Conservation (phyloP, 2,888 invertebrate species). For the Perizoma flavofasciatum region DNA sequence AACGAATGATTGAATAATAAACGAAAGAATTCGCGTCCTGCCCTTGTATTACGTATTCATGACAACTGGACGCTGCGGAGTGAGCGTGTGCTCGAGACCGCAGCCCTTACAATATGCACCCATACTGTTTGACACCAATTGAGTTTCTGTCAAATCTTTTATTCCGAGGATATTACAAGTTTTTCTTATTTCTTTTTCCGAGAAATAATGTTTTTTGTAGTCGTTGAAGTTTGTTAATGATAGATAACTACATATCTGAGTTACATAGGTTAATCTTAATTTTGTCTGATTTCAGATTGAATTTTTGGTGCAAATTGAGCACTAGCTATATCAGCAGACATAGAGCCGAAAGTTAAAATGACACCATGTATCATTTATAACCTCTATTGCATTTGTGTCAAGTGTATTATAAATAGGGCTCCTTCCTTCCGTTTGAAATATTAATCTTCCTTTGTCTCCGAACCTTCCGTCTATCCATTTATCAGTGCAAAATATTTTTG, state of each 20-base stretch:
- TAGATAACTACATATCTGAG: too few relatives aligned
- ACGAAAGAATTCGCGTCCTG: slow-evolving; percentile 83
- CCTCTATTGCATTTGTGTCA: slow-evolving; percentile 27
- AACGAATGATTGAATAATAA: slow-evolving; percentile 85
- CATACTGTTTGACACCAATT: slow-evolving; percentile 24
- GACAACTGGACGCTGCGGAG: slow-evolving; percentile 67
- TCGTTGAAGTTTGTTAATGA: too few relatives aligned
- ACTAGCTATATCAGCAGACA: too few relatives aligned
- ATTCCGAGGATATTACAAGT: not conserved
- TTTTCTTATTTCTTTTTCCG: too few relatives aligned
- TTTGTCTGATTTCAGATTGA: too few relatives aligned
- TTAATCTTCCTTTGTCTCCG: slow-evolving; percentile 53
- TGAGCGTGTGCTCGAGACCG: slow-evolving; percentile 47
- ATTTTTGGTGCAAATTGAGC: too few relatives aligned
- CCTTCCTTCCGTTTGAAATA: slow-evolving; percentile 41
- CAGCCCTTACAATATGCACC: slow-evolving; percentile 18
- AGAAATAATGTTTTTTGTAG: too few relatives aligned
- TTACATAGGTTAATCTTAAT: too few relatives aligned
- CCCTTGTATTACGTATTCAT: slow-evolving; percentile 83
- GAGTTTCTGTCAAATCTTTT: slow-evolving; percentile 11
- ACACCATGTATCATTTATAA: slow-evolving; percentile 19
- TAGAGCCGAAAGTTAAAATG: not conserved
- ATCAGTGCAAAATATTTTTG: slow-evolving; percentile 53
- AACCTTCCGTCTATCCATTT: slow-evolving; percentile 49
- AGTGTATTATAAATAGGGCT: slow-evolving; percentile 32